Percentiles rank a stretch among this genome's conserved stretches.
Evolutionary conservation across 2,888 invertebrate genomes (phyloP).

Genomic region (Rhamphomyia laevipes): DNA sequence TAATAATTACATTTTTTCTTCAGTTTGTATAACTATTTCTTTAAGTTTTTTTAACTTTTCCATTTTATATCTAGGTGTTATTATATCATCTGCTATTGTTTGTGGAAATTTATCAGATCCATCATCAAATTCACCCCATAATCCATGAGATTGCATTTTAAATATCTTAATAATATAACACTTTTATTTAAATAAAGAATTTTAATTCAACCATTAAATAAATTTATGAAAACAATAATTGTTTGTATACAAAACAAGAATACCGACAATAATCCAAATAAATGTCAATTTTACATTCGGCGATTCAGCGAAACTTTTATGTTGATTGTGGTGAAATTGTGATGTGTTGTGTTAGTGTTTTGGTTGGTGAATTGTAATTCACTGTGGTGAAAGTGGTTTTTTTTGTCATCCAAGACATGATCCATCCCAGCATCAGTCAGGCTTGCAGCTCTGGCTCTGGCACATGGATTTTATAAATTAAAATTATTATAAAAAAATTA

Average conservation of each 20-base stretch:
- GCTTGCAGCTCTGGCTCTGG: no score
- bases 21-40: neutral
- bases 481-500: no score
- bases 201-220: neutral
- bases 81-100: neutral
- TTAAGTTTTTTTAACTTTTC: neutral
- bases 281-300: no score
- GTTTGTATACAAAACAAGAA: neutral
- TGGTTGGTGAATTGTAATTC: no score
- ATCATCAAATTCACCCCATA: conserved; percentile 1
- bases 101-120: neutral
- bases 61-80: neutral
- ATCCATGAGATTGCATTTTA: neutral
- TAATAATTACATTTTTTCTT: neutral
- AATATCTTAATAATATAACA: neutral
- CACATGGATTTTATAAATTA: no score
- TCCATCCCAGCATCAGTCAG: no score
- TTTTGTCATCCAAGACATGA: no score
- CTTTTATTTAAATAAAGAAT: neutral
- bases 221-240: neutral
- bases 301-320: no score
- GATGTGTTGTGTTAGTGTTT: no score
- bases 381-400: no score
- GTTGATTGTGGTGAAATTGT: no score
- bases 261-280: no score